These are phyloP conservation scores for Plagodis dolabraria DNA, from an alignment of 2,888 invertebrate species.

Conservation along the genomic window DNA sequence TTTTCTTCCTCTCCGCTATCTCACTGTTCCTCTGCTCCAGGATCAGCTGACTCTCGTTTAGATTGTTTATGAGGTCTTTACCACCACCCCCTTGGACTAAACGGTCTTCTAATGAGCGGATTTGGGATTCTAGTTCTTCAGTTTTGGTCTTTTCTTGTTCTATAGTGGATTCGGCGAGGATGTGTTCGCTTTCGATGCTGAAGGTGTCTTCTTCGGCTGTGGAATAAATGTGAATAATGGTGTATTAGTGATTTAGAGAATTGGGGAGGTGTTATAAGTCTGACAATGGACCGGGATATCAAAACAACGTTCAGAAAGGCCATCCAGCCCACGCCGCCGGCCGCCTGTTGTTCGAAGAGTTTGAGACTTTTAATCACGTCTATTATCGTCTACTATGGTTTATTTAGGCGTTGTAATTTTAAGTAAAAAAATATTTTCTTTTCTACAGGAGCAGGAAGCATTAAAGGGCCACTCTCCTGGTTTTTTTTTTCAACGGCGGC, in stretches of 20 bases:
- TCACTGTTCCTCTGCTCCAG: slow-evolving; percentile 92
- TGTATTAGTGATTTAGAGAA: background rate
- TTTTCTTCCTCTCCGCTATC: slow-evolving; percentile 95
- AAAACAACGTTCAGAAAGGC: no score
- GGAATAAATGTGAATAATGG: background rate
- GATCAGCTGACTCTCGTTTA: slow-evolving; percentile 96
- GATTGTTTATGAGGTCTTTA: slow-evolving; percentile 97
- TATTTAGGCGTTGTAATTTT: no score
- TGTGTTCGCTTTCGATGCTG: slow-evolving; percentile 78
- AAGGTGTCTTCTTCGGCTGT: slow-evolving; percentile 71
- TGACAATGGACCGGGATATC: no score
- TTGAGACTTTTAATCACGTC: no score
- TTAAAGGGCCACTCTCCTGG: no score
- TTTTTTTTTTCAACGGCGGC: no score
- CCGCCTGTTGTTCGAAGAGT: no score
- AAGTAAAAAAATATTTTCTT: no score
- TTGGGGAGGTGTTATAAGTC: no score
- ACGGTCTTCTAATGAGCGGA: slow-evolving; percentile 95
- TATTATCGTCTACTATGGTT: no score
- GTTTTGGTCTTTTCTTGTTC: slow-evolving; percentile 89
- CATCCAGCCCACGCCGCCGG: no score
- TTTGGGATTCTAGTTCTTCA: slow-evolving; percentile 90
- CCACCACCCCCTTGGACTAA: slow-evolving; percentile 93
- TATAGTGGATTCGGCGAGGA: slow-evolving; percentile 77
- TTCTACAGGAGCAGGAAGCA: no score